Base-by-base conservation (phyloP, 2,888 invertebrate species). In the Nymphalis polychloros region DNA sequence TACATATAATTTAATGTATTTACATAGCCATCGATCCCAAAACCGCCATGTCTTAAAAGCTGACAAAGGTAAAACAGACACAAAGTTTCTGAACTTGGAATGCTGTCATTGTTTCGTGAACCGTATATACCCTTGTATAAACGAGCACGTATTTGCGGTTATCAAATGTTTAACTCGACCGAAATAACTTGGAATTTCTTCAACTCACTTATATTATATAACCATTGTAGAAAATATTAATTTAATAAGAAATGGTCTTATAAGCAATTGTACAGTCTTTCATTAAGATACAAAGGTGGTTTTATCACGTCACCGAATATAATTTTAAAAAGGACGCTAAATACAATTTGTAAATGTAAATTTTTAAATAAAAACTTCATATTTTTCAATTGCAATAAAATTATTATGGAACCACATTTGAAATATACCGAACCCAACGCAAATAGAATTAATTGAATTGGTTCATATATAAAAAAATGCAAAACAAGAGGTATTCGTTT, bases 61-160 rank as follows among this genome's bases (percentile, higher is more conserved):
- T 80, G 81, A 81, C 78, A 80, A 82, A 83, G 84, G 83, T 82
- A 80, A 79, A 81, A 79, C 76, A 76, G 70, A 70, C 69, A 78
- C 77, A 79, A 85, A 87, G 86, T 84, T 86, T 79, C 77, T 71
- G 75, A 87, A 87, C 84, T 86, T 85, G 76, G 80, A 81, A 85
- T 82, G 82, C 82, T 83, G 81, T 86, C 86, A 84, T 84, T 85
- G 85, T 85, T 83, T 79, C 19, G 57, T 57, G 77, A 80, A 79
- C 82, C 41, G 41, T 41, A 17, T 13, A 76, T 79, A 83, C 85
- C 84, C 84, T 83, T 83, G 81, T 81, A 80, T 81, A 79, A 81
- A 78, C 79, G 79, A 84, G 83, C 81, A 85, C 84, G 82, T 84
- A 84, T 84, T 85, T 86, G 86, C 74, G 86, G 86, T 82, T 81